Evolutionary conservation across 2,888 invertebrate genomes (phyloP).

Genomic region (Amiota minor): DNA sequence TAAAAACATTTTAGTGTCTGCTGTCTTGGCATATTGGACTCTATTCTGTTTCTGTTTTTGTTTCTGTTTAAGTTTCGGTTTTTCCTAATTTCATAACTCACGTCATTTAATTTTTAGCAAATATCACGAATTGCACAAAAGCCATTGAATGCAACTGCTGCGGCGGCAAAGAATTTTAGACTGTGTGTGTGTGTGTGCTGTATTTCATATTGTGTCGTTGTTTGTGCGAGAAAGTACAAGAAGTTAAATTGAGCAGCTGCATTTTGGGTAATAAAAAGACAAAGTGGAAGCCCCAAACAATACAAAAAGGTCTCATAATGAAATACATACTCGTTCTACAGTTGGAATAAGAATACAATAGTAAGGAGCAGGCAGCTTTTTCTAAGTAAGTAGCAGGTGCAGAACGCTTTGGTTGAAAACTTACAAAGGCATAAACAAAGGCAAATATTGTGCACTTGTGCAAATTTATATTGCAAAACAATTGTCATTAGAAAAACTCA

Average conservation of each 20-base stretch:
- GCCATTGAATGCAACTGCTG: constrained; percentile 70
- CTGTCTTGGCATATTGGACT: constrained; percentile 27
- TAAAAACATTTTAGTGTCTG: neutral
- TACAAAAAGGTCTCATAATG: constrained; percentile 45
- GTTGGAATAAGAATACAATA: constrained; percentile 43
- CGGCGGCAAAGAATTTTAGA: constrained; percentile 16
- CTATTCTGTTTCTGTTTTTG: no score
- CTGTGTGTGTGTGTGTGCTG: constrained; percentile 25
- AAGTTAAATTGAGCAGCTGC: neutral
- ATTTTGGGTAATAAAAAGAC: constrained; percentile 19
- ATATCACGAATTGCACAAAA: constrained; percentile 70
- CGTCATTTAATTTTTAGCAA: constrained; percentile 70
- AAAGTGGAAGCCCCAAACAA: neutral
- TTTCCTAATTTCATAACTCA: constrained; percentile 65
- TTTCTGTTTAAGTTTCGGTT: neutral
- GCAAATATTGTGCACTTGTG: constrained; percentile 71
- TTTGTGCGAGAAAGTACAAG: constrained; percentile 4
- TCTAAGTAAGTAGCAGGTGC: constrained; percentile 56
- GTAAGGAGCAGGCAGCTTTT: constrained; percentile 55
- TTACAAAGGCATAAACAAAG: constrained; percentile 59
- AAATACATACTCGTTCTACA: constrained; percentile 57
- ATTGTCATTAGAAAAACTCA: constrained; percentile 70
- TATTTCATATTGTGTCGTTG: constrained; percentile 10
- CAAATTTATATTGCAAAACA: constrained; percentile 71
- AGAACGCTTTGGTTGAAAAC: constrained; percentile 33